phyloP scores from a whole-genome alignment of 2,888 invertebrate species.

The Dasypogon diadema region DNA sequence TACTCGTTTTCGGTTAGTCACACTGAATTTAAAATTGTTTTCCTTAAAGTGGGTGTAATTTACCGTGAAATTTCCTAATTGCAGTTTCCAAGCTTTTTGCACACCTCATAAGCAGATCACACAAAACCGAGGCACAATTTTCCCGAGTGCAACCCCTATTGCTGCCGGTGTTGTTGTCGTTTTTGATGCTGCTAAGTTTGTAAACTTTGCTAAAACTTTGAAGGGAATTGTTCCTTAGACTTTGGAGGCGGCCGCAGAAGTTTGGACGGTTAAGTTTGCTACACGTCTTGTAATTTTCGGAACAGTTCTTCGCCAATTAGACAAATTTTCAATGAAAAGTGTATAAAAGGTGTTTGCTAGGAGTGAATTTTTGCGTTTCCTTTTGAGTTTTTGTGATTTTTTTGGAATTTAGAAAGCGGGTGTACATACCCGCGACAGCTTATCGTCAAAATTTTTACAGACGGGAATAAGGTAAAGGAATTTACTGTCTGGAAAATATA shows the following conservation, averaged over 20 bases:
- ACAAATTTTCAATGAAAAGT: slow-evolving; percentile 1
- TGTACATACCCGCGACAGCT: slow-evolving; percentile 62
- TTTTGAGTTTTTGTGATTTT: slow-evolving; percentile 10
- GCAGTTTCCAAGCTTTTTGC: neutral
- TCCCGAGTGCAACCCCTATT: too few relatives aligned
- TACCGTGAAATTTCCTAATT: slow-evolving; percentile 11
- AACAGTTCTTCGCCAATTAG: slow-evolving; percentile 9
- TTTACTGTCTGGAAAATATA: too few relatives aligned
- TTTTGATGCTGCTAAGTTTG: slow-evolving; percentile 20
- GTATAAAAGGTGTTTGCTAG: slow-evolving; percentile 2
- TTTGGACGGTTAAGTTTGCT: slow-evolving; percentile 1
- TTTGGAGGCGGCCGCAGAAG: neutral
- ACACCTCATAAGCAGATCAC: too few relatives aligned
- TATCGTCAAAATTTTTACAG: slow-evolving; percentile 69
- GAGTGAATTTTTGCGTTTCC: neutral
- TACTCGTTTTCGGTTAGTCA: neutral
- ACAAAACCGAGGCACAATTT: too few relatives aligned
- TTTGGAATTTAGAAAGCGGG: slow-evolving; percentile 56
- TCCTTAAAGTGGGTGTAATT: neutral
- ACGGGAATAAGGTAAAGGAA: slow-evolving; percentile 70
- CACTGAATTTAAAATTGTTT: too few relatives aligned
- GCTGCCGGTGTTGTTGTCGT: slow-evolving; percentile 19
- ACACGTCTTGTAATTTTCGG: neutral
- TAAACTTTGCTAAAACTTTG: slow-evolving; percentile 22
- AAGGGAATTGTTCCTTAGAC: slow-evolving; percentile 8